These are phyloP conservation scores for Cynopterus brachyotis DNA, from an alignment of 2,113 vertebrate species.

Conservation along the genomic window DNA sequence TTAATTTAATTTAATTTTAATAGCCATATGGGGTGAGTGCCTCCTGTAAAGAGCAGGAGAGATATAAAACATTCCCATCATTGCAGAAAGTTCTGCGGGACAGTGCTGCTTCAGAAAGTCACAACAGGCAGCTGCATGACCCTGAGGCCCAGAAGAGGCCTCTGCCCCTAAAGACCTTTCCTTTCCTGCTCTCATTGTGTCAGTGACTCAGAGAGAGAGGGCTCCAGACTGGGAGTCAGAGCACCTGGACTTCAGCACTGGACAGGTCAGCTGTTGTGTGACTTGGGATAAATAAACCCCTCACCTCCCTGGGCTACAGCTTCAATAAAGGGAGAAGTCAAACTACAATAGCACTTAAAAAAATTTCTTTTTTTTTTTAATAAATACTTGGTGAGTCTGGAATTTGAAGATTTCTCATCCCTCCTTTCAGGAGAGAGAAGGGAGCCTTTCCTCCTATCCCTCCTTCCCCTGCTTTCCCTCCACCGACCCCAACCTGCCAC, in stretches of 20 bases:
- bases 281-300: background rate
- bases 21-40: background rate
- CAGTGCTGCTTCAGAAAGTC: background rate
- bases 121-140: background rate
- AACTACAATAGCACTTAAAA: background rate
- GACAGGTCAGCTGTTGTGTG: background rate
- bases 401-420: background rate
- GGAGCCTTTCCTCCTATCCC: background rate
- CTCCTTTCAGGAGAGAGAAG: background rate
- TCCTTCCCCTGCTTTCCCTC: background rate
- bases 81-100: background rate
- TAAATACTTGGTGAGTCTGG: background rate
- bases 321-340: background rate
- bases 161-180: background rate
- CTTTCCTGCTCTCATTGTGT: background rate
- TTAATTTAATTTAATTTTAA: background rate
- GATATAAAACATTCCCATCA: background rate
- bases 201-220: background rate
- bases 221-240: background rate
- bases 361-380: background rate
- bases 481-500: conserved; percentile 25
- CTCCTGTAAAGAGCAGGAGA: background rate
- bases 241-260: background rate
- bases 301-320: background rate
- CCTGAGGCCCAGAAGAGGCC: background rate